phyloP scores from a whole-genome alignment of 2,797 vertebrate species.

The Pygocentrus nattereri region DNA sequence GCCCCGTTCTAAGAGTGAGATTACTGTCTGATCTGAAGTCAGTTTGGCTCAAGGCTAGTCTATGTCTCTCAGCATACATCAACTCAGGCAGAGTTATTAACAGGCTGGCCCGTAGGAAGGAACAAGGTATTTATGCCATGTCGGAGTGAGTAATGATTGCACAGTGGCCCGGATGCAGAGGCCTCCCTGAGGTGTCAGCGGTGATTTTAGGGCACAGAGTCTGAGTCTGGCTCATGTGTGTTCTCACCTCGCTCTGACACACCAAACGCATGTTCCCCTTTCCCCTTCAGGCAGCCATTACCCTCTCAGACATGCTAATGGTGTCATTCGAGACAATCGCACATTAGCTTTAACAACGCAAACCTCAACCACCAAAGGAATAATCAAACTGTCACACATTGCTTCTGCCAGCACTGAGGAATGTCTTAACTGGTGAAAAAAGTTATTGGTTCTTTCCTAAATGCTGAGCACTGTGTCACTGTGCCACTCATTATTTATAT shows the following conservation, averaged over 20 bases:
- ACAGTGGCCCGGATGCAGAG: constrained; percentile 78
- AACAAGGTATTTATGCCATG: constrained; percentile 81
- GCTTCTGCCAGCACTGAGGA: constrained; percentile 43
- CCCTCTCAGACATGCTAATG: constrained; percentile 81
- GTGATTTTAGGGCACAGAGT: constrained; percentile 57
- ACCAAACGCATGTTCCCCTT: constrained; percentile 75
- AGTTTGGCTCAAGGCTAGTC: constrained; percentile 45
- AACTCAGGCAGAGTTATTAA: constrained; percentile 48
- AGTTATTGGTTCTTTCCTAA: not conserved
- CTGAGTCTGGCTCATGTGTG: constrained; percentile 80
- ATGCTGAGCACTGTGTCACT: not conserved
- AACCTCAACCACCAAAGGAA: constrained; percentile 70
- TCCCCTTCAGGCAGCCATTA: constrained; percentile 78
- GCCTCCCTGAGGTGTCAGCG: constrained; percentile 74
- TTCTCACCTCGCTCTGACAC: constrained; percentile 82
- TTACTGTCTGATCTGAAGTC: constrained; percentile 38
- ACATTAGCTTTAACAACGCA: constrained; percentile 75
- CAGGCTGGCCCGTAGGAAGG: constrained; percentile 64
- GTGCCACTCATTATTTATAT: constrained; percentile 42
- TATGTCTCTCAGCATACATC: not conserved
- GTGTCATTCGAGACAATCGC: constrained; percentile 82
- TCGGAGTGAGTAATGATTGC: constrained; percentile 77
- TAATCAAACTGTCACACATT: constrained; percentile 63
- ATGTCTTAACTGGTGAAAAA: constrained; percentile 18
- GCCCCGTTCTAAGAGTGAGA: constrained; percentile 6